Evolutionary conservation across 2,888 invertebrate genomes (phyloP).

Genomic region (Lottia scabra): DNA sequence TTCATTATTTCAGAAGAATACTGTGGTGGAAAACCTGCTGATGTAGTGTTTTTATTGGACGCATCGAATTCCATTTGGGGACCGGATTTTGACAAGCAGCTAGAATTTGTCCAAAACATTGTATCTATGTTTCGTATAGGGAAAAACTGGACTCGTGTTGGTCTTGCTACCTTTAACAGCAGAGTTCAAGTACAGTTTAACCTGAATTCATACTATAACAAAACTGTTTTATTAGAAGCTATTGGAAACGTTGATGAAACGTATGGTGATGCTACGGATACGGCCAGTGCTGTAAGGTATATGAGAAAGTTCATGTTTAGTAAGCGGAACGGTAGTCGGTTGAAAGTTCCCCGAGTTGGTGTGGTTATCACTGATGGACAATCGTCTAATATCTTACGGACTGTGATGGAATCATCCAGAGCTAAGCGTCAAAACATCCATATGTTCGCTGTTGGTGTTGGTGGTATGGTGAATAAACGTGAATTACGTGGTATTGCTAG

Average conservation of each 20-base stretch:
- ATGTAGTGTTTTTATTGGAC: conserved; percentile 51
- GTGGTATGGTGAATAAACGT: conserved; percentile 41
- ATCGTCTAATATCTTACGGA: conserved; percentile 43
- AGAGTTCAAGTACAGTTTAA: conserved; percentile 44
- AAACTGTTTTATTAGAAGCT: conserved; percentile 34
- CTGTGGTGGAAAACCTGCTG: conserved; percentile 42
- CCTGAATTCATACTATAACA: conserved; percentile 40
- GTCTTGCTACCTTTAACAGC: conserved; percentile 53
- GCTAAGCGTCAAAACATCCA: conserved; percentile 46
- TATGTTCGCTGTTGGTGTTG: conserved; percentile 58
- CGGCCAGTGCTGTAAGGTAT: conserved; percentile 45
- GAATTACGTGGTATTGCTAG: conserved; percentile 55
- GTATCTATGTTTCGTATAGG: conserved; percentile 57
- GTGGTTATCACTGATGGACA: conserved; percentile 58
- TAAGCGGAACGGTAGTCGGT: conserved; percentile 37
- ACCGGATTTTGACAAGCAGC: conserved; percentile 56
- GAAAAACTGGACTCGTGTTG: conserved; percentile 51
- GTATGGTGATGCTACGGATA: conserved; percentile 46
- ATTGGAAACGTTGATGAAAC: conserved; percentile 38
- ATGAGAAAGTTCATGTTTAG: conserved; percentile 47
- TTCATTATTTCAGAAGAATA: background rate
- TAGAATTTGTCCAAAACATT: conserved; percentile 56
- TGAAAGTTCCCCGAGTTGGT: conserved; percentile 48
- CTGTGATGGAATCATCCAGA: conserved; percentile 43
- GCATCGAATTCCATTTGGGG: conserved; percentile 62